A percentile compares a stretch with the other conserved stretches of the same genome.
Conservation (phyloP, 2,113 vertebrate genomes). For the Platysteira castanea region DNA sequence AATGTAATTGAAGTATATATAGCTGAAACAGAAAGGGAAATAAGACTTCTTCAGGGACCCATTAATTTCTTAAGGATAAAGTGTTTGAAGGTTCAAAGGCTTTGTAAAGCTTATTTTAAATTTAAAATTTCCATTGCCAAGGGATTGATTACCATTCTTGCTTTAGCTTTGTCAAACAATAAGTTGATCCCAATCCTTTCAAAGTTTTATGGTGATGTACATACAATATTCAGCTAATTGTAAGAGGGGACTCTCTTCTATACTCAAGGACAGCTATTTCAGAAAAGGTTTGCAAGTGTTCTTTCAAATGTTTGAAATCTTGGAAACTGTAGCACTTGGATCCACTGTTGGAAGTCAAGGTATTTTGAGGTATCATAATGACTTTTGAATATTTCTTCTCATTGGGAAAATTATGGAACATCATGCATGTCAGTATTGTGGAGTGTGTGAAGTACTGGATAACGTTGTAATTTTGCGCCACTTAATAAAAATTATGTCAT, state of each 20-base stretch:
- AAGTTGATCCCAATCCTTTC: conserved; percentile 68
- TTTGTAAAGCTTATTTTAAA: conserved; percentile 82
- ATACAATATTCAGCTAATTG: conserved; percentile 52
- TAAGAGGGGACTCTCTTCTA: conserved; percentile 14
- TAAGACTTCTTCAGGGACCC: conserved; percentile 78
- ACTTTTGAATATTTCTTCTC: neutral
- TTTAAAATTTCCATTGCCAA: conserved; percentile 78
- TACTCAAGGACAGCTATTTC: conserved; percentile 61
- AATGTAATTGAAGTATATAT: conserved; percentile 75
- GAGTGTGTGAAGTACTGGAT: neutral
- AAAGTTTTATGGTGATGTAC: conserved; percentile 63
- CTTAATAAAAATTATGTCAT: neutral
- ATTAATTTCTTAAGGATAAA: conserved; percentile 83
- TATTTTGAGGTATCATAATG: neutral
- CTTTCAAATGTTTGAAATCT: conserved; percentile 11
- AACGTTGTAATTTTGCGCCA: neutral
- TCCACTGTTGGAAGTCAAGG: neutral
- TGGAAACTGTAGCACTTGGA: conserved; percentile 1
- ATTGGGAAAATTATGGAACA: neutral
- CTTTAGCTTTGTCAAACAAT: conserved; percentile 75
- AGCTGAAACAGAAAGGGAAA: conserved; percentile 71
- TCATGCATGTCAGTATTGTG: neutral
- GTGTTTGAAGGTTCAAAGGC: conserved; percentile 81
- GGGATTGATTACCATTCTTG: conserved; percentile 78
- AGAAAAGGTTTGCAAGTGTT: neutral